Evolutionary conservation across 2,888 invertebrate species (phyloP).

Genomic region (Octodonta nipae): DNA sequence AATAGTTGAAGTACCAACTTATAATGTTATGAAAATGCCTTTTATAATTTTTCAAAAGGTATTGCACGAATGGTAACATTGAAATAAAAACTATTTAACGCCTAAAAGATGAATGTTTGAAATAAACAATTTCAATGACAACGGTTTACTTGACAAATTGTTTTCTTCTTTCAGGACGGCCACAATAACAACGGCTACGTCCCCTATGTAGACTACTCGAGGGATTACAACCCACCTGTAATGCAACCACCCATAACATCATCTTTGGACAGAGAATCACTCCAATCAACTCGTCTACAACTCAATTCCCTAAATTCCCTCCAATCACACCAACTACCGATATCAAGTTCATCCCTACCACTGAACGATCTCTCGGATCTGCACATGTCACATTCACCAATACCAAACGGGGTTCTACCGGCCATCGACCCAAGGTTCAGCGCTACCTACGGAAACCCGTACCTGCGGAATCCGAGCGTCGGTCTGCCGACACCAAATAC

Average conservation of each 20-base stretch:
- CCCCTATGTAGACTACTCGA: conserved; percentile 76
- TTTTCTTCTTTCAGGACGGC: conserved; percentile 54
- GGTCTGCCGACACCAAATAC: conserved; percentile 51
- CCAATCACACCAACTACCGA: conserved; percentile 28
- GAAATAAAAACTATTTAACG: no score
- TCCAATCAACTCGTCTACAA: conserved; percentile 35
- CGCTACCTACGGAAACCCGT: conserved; percentile 81
- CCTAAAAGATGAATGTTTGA: no score
- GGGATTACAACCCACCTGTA: conserved; percentile 78
- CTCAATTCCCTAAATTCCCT: conserved; percentile 34
- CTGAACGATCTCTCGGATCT: conserved; percentile 31
- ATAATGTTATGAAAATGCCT: no score
- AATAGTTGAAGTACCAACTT: no score
- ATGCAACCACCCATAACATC: conserved; percentile 44
- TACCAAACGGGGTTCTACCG: conserved; percentile 30
- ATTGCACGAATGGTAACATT: no score
- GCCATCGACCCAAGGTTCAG: conserved; percentile 72
- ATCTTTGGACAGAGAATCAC: conserved; percentile 36
- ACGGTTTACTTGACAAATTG: no score
- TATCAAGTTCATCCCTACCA: conserved; percentile 26
- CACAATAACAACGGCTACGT: conserved; percentile 76
- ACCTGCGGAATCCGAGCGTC: conserved; percentile 45
- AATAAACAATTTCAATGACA: no score
- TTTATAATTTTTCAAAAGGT: no score
- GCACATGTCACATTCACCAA: conserved; percentile 24